Percentiles rank a stretch among this genome's conserved stretches.
Conservation (phyloP, 2,888 invertebrate species). For the Cacoxenus indagator region DNA sequence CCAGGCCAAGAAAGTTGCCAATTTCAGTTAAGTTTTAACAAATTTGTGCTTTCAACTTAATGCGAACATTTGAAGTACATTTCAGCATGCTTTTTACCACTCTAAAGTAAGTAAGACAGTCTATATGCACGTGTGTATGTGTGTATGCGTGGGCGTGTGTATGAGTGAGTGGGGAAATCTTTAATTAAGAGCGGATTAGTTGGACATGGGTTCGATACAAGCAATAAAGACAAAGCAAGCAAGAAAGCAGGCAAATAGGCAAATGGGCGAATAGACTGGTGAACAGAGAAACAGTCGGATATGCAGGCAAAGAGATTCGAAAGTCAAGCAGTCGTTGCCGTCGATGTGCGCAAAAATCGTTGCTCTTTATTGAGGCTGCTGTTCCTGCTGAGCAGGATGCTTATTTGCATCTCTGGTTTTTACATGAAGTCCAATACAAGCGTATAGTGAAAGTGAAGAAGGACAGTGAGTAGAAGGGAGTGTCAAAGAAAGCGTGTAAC, state of each 20-base stretch:
- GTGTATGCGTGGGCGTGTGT: background rate
- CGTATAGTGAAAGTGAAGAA: too few relatives aligned
- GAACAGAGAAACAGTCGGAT: background rate
- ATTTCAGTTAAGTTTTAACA: constrained; percentile 2
- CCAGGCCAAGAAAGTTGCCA: background rate
- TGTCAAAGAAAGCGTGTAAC: background rate
- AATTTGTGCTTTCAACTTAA: constrained; percentile 37
- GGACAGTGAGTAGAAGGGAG: background rate
- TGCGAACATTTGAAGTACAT: constrained; percentile 54
- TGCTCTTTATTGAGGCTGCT: constrained; percentile 29
- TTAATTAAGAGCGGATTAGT: constrained; percentile 71
- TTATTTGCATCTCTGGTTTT: constrained; percentile 69
- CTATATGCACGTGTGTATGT: too few relatives aligned
- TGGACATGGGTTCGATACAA: constrained; percentile 63
- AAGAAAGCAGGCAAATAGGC: background rate
- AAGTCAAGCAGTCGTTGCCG: constrained; percentile 39
- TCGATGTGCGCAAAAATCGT: constrained; percentile 22
- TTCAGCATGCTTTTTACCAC: background rate
- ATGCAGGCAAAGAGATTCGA: constrained; percentile 18
- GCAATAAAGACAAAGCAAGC: background rate
- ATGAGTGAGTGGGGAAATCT: constrained; percentile 53
- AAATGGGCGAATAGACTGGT: background rate
- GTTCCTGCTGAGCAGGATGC: constrained; percentile 54
- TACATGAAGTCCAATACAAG: too few relatives aligned
- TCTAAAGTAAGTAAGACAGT: too few relatives aligned